These are phyloP conservation scores for Belgica antarctica DNA, from an alignment of 2,888 invertebrate species.

Conservation along the genomic window DNA sequence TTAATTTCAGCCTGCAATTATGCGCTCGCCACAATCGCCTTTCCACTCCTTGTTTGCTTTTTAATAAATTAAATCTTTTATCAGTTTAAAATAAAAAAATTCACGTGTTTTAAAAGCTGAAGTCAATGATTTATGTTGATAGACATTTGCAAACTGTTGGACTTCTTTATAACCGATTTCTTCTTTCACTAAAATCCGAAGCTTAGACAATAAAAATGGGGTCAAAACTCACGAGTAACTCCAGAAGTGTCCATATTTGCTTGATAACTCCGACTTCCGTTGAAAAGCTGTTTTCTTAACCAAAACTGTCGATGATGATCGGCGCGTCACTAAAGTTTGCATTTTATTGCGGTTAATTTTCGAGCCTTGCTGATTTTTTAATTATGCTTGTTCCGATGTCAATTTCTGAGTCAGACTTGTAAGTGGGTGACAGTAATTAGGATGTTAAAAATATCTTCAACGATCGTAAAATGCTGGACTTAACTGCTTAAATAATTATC, in stretches of 20 bases:
- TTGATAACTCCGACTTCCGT: too few relatives aligned
- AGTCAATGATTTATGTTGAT: constrained; percentile 17
- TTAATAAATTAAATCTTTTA: constrained; percentile 38
- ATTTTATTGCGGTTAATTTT: constrained; percentile 23
- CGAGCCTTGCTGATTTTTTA: constrained; percentile 17
- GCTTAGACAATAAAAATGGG: too few relatives aligned
- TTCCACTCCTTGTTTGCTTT: constrained; percentile 16
- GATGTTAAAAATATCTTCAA: background rate
- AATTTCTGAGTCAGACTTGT: background rate
- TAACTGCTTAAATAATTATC: constrained; percentile 19
- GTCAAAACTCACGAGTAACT: too few relatives aligned
- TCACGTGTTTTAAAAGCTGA: background rate
- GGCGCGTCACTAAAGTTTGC: background rate
- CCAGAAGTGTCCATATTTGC: too few relatives aligned
- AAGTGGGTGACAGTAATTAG: constrained; percentile 34
- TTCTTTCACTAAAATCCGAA: too few relatives aligned
- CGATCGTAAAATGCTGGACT: constrained; percentile 16
- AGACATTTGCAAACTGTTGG: background rate
- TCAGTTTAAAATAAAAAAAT: constrained; percentile 23
- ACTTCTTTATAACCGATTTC: too few relatives aligned
- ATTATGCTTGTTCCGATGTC: background rate
- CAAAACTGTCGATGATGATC: background rate
- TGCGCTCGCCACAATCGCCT: background rate
- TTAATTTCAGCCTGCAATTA: constrained; percentile 16
- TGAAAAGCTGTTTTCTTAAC: too few relatives aligned